A percentile compares a stretch with the other conserved stretches of the same genome.
phyloP scores from a whole-genome alignment of 1,140 invertebrate species.

The Plutomurus gul region DNA sequence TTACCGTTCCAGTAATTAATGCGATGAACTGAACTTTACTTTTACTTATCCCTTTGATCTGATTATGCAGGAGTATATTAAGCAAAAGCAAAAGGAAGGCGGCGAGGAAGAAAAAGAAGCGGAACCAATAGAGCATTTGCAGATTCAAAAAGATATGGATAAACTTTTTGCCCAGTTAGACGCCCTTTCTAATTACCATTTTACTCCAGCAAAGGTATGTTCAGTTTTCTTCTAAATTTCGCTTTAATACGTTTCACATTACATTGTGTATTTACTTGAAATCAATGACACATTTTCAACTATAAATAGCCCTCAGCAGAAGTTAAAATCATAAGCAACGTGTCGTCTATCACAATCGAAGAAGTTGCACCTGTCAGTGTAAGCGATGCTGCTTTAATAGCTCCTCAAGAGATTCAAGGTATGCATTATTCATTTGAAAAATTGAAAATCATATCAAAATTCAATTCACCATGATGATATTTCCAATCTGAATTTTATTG shows the following conservation, averaged over 20 bases:
- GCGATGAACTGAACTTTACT: not conserved
- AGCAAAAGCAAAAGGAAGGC: constrained; percentile 41
- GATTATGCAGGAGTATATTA: constrained; percentile 42
- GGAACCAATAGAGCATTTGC: constrained; percentile 71
- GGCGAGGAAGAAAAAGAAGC: constrained; percentile 61
- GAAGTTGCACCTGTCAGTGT: constrained; percentile 89
- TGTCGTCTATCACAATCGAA: constrained; percentile 90
- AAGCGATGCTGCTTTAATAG: constrained; percentile 82
- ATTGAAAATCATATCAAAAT: constrained; percentile 22
- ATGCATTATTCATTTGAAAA: too few species aligned
- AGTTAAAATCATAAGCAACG: constrained; percentile 86
- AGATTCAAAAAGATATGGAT: constrained; percentile 77
- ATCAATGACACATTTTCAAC: constrained; percentile 39
- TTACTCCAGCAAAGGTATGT: constrained; percentile 81
- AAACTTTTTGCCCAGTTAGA: constrained; percentile 85
- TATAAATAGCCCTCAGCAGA: constrained; percentile 75
- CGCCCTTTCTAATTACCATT: constrained; percentile 91
- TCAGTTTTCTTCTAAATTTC: not conserved
- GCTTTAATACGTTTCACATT: not conserved
- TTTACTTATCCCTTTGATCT: not conserved
- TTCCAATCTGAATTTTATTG: constrained; percentile 21
- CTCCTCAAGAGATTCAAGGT: constrained; percentile 92
- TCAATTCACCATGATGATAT: constrained; percentile 40
- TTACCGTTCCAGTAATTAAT: not conserved
- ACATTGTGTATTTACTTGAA: not conserved